Percentiles rank a stretch among this genome's conserved stretches.
These are phyloP conservation scores for Pandemis corylana DNA, from an alignment of 2,888 invertebrate species.

Conservation along the genomic window DNA sequence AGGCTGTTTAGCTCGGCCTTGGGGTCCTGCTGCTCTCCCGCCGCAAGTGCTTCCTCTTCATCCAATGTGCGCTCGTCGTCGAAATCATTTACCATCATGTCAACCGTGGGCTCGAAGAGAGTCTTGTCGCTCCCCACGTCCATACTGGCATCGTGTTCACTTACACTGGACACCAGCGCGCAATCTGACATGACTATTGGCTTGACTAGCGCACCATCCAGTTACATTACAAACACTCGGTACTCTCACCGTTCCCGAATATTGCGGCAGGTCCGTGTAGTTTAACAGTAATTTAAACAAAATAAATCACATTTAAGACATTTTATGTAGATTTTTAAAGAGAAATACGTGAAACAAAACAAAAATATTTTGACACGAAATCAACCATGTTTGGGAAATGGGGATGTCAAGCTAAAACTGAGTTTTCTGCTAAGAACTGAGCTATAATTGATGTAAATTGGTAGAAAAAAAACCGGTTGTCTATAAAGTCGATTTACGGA, in stretches of 20 bases:
- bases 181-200: slow-evolving; percentile 83
- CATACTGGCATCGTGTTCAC: slow-evolving; percentile 84
- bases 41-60: slow-evolving; percentile 98
- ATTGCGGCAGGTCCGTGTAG: slow-evolving; percentile 51
- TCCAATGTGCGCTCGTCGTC: slow-evolving; percentile 98
- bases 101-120: slow-evolving; percentile 96
- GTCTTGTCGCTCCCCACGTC: slow-evolving; percentile 84
- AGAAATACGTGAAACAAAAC: slow-evolving; percentile 70
- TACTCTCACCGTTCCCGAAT: slow-evolving; percentile 52
- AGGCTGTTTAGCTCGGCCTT: slow-evolving; percentile 95
- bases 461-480: neutral
- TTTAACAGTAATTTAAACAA: slow-evolving; percentile 56
- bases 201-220: slow-evolving; percentile 53
- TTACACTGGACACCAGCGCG: slow-evolving; percentile 82
- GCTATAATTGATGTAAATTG: neutral
- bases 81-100: slow-evolving; percentile 99
- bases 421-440: neutral
- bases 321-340: slow-evolving; percentile 56
- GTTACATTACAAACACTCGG: slow-evolving; percentile 66
- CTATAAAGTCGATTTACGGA: too few relatives aligned
- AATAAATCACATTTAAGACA: slow-evolving; percentile 66
- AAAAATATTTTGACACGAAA: slow-evolving; percentile 82
- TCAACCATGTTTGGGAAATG: slow-evolving; percentile 49
- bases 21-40: slow-evolving; percentile 92
- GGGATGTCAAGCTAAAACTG: slow-evolving; percentile 24